Evolutionary conservation across 2,797 vertebrate genomes (phyloP), one percentile per base, ranked within the genome.

Genomic region (Lindbergichthys nudifrons): DNA sequence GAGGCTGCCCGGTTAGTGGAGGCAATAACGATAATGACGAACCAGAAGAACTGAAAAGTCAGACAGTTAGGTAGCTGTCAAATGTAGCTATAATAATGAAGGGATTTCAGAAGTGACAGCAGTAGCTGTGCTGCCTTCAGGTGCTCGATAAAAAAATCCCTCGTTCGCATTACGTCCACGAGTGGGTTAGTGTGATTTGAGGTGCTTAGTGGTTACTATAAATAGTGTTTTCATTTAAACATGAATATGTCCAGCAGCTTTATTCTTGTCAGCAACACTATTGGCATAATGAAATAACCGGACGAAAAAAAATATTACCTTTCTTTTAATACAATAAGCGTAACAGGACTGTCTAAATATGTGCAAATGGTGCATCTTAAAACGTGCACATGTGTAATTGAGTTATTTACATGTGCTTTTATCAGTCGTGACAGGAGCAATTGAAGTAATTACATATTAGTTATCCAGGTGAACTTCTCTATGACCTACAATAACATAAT

Each of bases 91-190:
- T 30, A 58, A 21, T 11, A 5, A 57, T 0, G 5, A 21, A 67
- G 42, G 1, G 45, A 12, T 70, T 66, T 47, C 8, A 23, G 3
- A 59, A 60, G 41, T 80, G 72, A 73, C 61, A 79, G 66, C 45
- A 58, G 8, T 18, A 46, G n/a, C 56, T 30, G 45, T 72, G 78
- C 9, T 83, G 70, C 75, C 32, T 83, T 83, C 81, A 79, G 41
- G 79, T 75, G 59, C 64, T 62, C 39, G 32, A 16, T 3, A 8
- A 32, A 19, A 36, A 81, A 78, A 12, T 77, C 53, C 16, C 47
- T 1, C 51, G 4, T 50, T 56, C n/a, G 10, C 45, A 9, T 3
- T 63, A 41, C n/a, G 1, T 53, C 16, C 16, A 30, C 2, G 42
- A 70, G 36, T 42, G 19, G 12, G 7, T 15, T 8, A 18, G 8